Base-by-base conservation (phyloP, 2,797 vertebrate species). In the Denticeps clupeoides region DNA sequence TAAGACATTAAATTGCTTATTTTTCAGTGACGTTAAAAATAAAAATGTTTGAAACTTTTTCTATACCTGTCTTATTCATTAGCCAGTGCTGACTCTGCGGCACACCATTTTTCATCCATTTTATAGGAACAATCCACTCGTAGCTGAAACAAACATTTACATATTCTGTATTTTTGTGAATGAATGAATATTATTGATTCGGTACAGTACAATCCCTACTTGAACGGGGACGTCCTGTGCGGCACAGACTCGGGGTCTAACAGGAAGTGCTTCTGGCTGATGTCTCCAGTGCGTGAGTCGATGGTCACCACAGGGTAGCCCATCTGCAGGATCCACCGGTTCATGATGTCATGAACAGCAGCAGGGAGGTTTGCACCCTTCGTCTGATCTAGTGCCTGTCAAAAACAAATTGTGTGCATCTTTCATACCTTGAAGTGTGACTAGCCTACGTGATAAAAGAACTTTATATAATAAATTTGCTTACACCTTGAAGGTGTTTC, bases 321-420 rank as follows among this genome's bases (percentile, higher is more conserved):
- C 92, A 99, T 99, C 70, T 99, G 94, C 23, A 93, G 85, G 0
- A 70, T 89, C 94, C 94, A 99, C 49, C 80, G 84, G 53, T 90
- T 83, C 94, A 97, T 99, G 70, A 99, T 95, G 13, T 25, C 1
- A 0, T 70, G 49, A 58, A 99, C 63, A 0, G 0, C 12, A 26
- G 0, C 0, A 0, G 90, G 91, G 35, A 95, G 69, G 0, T 1
- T 0, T 11, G 82, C 0, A 0, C 0, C 2, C 5, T 28, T 0
- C 1, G 47, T 60, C 0, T 2, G 2, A 0, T 43, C 0, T 11
- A 84, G 86, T 0, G 81, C 90, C 94, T 97, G 69, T 7, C 40
- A 25, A 33, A 38, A 18, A 26, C 26, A 26, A 28, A 32, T 35
- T 53, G 3, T 15, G 26, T 18, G 32, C 29, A 41, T 21, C 21